phyloP scores from a whole-genome alignment of 2,113 vertebrate genomes.

The Aleadryas rufinucha region DNA sequence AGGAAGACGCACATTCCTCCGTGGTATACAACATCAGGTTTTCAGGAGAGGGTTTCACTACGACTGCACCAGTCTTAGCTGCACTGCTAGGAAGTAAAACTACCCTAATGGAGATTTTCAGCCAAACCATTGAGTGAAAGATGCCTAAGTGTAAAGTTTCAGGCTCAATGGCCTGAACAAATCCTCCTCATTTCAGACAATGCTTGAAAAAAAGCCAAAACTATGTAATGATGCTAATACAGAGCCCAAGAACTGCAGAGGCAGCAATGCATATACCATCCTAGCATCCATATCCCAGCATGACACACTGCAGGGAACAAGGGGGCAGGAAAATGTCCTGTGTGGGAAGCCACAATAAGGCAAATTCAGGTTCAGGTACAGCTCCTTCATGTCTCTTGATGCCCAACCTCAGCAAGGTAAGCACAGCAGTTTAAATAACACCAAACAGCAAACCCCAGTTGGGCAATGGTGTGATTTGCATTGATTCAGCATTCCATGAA shows the following conservation, averaged over 20 bases:
- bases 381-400: background rate
- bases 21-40: background rate
- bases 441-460: background rate
- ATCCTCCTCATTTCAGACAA: background rate
- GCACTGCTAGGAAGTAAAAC: background rate
- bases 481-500: background rate
- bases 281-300: too few species aligned
- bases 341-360: background rate
- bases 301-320: rapidly evolving
- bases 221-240: background rate
- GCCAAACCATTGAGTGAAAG: background rate
- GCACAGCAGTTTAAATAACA: background rate
- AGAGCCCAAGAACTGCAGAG: background rate
- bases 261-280: background rate
- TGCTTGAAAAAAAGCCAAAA: background rate
- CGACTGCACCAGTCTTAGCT: background rate
- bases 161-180: background rate
- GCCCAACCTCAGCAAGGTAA: background rate
- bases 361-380: background rate
- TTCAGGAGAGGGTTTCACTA: background rate
- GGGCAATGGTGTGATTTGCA: background rate
- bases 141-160: background rate
- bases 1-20: background rate
- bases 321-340: background rate
- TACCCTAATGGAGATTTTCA: background rate